These are phyloP conservation scores for Taenioides sp. DNA, from an alignment of 2,797 vertebrate species.

Conservation along the genomic window DNA sequence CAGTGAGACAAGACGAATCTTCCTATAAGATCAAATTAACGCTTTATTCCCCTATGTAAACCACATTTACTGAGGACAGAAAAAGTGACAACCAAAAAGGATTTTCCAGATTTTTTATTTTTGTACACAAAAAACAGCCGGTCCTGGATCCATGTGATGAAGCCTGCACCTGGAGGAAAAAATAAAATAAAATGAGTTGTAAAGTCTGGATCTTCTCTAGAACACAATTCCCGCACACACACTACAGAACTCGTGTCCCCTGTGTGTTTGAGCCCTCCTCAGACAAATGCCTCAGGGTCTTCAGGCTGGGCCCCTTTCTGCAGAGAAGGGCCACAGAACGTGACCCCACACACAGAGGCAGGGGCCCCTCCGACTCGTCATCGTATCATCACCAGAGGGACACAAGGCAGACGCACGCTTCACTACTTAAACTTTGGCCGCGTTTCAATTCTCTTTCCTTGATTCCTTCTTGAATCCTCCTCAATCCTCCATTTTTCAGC, in stretches of 20 bases:
- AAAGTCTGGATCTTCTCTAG: too few species aligned
- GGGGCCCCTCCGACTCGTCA: conserved; percentile 78
- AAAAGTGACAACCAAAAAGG: conserved; percentile 4
- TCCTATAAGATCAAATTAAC: too few species aligned
- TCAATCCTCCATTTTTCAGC: too few species aligned
- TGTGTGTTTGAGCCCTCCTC: conserved; percentile 79
- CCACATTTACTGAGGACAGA: not conserved
- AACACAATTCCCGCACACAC: too few species aligned
- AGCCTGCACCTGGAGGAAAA: conserved; percentile 67
- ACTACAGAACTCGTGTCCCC: not conserved
- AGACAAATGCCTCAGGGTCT: conserved; percentile 97
- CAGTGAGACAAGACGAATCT: too few species aligned
- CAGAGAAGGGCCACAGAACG: conserved; percentile 72
- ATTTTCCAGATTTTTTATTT: conserved; percentile 77
- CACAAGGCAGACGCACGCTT: not conserved
- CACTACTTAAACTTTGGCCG: not conserved
- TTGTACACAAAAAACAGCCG: conserved; percentile 76
- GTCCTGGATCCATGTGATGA: conserved; percentile 48
- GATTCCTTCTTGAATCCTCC: too few species aligned
- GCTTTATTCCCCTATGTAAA: not conserved
- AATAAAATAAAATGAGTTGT: not conserved
- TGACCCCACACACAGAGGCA: conserved; percentile 47
- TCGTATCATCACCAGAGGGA: conserved; percentile 69
- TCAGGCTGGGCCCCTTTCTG: conserved; percentile 70
- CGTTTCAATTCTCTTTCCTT: too few species aligned